Evolutionary conservation across 2,113 vertebrate species (phyloP).

Genomic region (Alces alces): DNA sequence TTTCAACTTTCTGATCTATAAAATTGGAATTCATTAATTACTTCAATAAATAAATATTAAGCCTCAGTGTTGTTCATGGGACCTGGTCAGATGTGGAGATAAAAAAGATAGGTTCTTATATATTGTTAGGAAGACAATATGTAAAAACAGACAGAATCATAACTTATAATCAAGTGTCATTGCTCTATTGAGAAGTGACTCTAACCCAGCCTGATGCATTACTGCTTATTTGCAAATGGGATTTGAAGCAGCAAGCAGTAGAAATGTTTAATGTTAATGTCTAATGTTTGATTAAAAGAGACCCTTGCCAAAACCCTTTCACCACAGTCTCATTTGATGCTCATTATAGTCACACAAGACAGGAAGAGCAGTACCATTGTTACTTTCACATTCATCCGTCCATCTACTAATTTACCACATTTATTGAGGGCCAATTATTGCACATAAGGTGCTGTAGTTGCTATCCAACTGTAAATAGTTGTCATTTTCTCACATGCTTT

Average conservation of each 20-base stretch:
- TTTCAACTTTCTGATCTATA: slow-evolving; percentile 14
- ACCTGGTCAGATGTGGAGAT: not conserved
- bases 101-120: not conserved
- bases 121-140: not conserved
- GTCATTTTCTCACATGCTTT: not conserved
- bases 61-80: not conserved
- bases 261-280: not conserved
- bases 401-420: not conserved
- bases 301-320: not conserved
- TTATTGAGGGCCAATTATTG: not conserved
- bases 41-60: not conserved
- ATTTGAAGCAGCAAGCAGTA: not conserved
- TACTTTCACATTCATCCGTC: not conserved
- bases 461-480: not conserved
- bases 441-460: not conserved
- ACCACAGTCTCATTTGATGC: not conserved
- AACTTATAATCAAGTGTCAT: not conserved
- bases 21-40: not conserved
- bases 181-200: not conserved
- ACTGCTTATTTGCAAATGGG: not conserved
- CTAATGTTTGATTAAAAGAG: not conserved
- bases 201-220: not conserved
- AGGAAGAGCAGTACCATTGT: not conserved
- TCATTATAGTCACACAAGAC: not conserved
- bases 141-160: not conserved